phyloP scores from a whole-genome alignment of 2,888 invertebrate genomes.

The Leptothorax acervorum region DNA sequence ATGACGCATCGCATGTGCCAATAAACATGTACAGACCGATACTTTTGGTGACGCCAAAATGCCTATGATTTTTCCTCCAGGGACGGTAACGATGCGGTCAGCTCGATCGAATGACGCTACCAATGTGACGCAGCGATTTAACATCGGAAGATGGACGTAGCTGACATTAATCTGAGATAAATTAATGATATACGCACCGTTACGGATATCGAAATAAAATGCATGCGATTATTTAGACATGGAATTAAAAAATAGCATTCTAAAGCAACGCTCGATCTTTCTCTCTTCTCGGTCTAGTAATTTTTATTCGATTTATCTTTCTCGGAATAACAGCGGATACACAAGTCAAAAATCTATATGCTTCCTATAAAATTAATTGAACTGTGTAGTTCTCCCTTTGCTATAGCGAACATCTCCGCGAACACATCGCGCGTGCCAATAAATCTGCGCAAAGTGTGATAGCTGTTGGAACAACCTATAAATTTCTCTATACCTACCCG shows the following conservation, averaged over 20 bases:
- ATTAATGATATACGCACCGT: slow-evolving; percentile 20
- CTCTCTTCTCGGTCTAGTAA: neutral
- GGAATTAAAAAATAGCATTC: neutral
- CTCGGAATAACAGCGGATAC: neutral
- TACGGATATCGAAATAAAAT: slow-evolving; percentile 2
- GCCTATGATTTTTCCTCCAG: slow-evolving; percentile 72
- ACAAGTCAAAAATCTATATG: slow-evolving; percentile 15
- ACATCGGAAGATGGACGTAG: slow-evolving; percentile 32
- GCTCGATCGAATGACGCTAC: slow-evolving; percentile 21
- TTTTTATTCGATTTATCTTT: neutral
- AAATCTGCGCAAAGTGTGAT: slow-evolving; percentile 42
- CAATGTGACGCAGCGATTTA: slow-evolving; percentile 25
- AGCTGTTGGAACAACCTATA: slow-evolving; percentile 39
- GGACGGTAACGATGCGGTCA: slow-evolving; percentile 53
- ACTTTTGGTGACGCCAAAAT: slow-evolving; percentile 72
- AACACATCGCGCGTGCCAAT: slow-evolving; percentile 26
- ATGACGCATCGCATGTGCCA: slow-evolving; percentile 71
- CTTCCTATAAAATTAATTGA: slow-evolving; percentile 31
- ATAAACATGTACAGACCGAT: slow-evolving; percentile 71
- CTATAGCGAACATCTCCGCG: slow-evolving; percentile 17
- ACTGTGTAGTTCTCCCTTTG: slow-evolving; percentile 16
- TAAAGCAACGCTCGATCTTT: too few species aligned
- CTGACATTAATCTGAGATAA: slow-evolving; percentile 53
- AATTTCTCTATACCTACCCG: slow-evolving; percentile 27
- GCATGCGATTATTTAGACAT: neutral